Evolutionary conservation across 23 tunicate genomes (phyloP).

Genomic region (Botrylloides violaceus): DNA sequence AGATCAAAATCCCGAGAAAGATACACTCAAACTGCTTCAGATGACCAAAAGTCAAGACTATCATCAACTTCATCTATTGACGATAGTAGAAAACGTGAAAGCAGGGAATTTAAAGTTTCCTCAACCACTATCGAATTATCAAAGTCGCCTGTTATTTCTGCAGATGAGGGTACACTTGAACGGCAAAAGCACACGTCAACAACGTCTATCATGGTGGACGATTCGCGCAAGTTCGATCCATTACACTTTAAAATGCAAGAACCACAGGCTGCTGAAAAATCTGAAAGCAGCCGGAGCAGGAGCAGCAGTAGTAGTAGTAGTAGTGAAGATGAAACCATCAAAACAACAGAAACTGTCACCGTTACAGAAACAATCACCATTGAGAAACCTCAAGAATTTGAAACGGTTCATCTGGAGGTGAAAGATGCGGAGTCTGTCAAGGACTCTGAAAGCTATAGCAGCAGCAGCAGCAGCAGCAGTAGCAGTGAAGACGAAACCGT

Average conservation of each 20-base stretch:
- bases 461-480: too few species aligned
- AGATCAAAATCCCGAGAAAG: conserved; percentile 10
- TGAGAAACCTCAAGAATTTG: background rate
- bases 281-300: background rate
- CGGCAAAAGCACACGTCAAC: background rate
- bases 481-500: too few species aligned
- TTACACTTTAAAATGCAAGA: background rate
- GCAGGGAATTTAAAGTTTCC: background rate
- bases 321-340: background rate
- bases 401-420: background rate
- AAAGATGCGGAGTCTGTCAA: background rate
- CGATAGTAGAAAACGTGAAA: conserved; percentile 2
- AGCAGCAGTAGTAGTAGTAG: conserved; percentile 19
- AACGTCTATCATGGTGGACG: background rate
- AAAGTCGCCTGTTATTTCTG: conserved; percentile 23
- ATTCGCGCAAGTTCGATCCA: background rate
- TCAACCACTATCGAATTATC: conserved; percentile 4
- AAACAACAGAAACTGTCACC: background rate
- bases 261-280: background rate
- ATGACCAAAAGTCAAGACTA: background rate
- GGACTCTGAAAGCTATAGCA: background rate
- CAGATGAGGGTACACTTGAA: background rate
- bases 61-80: conserved; percentile 9
- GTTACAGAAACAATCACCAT: background rate
- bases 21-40: background rate